Base-by-base conservation (phyloP, 2,888 invertebrate species). In the Acanthosepion lycidas region DNA sequence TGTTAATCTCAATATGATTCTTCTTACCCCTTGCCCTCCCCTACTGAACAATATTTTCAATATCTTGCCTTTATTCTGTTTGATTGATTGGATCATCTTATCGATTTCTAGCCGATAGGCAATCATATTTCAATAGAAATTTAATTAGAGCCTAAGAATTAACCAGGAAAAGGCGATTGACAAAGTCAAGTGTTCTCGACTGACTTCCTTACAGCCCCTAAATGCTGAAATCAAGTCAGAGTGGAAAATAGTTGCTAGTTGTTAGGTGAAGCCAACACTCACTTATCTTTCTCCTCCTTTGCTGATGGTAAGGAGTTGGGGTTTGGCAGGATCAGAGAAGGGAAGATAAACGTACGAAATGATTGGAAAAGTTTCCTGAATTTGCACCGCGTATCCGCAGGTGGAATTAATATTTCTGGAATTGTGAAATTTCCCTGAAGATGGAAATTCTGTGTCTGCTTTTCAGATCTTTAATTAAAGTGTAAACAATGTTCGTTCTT, bases 111-210 rank as follows among this genome's bases (percentile, higher is more conserved):
- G 78, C 78, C 78, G n/a, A 78, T 78, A 78, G 78, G 78, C 78
- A 78, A 78, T 78, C 78, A 78, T 78, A 78, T 78, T 78, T 78
- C 78, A 78, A 78, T 78, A 78, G 78, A 78, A 78, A 78, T 78
- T 78, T 78, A 78, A 78, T 78, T 78, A 78, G 78, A 78, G n/a
- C n/a, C 33, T 12, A n/a, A 78, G n/a, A 78, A 78, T 78, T n/a
- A 33, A 78, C n/a, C n/a, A 78, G 78, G n/a, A 78, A 78, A 78
- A 78, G 78, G 78, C 78, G 33, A 78, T 15, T 78, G 78, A 78
- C 78, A 78, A 78, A 33, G n/a, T 78, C n/a, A 78, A 78, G 78
- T 78, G 78, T 33, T n/a, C 78, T 78, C 78, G 5, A 78, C 12
- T 33, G n/a, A 78, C 78, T 78, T 78, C n/a, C 78, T 78, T 78